Conservation (phyloP, 1,140 invertebrate species). For the Lucilia cuprina region DNA sequence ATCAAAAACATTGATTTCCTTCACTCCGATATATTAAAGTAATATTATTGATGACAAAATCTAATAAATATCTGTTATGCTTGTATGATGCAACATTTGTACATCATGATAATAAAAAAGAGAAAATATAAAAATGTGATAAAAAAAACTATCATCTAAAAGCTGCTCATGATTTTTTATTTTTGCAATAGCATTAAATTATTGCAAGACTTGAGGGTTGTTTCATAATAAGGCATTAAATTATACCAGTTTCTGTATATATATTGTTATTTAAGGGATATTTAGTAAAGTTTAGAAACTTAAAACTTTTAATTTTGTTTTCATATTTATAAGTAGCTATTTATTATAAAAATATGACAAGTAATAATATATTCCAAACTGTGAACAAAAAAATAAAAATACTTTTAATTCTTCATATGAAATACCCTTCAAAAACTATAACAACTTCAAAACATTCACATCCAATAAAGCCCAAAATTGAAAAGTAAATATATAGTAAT, state of each 20-base stretch:
- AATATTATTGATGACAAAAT: not conserved
- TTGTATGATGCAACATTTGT: not conserved
- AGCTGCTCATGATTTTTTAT: not conserved
- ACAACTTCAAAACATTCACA: not conserved
- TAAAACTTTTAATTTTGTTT: too few relatives aligned
- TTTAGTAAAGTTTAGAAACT: too few relatives aligned
- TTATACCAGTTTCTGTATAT: too few relatives aligned
- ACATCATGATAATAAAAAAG: conserved; percentile 6
- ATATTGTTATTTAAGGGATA: too few relatives aligned
- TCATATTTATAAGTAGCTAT: too few relatives aligned
- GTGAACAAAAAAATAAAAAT: too few relatives aligned
- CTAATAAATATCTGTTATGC: not conserved
- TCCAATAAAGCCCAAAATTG: conserved; percentile 30
- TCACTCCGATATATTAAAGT: not conserved
- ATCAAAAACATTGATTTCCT: not conserved
- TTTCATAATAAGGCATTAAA: too few relatives aligned
- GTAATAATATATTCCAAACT: too few relatives aligned
- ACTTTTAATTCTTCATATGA: not conserved
- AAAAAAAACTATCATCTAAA: not conserved
- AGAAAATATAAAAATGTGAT: not conserved
- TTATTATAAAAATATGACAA: too few relatives aligned
- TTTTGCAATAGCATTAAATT: too few relatives aligned
- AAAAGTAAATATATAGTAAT: conserved; percentile 28
- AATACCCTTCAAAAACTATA: not conserved
- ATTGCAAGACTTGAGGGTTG: too few relatives aligned